Evolutionary conservation across 1,140 invertebrate species (phyloP).

Genomic region (Leptopilina clavipes): DNA sequence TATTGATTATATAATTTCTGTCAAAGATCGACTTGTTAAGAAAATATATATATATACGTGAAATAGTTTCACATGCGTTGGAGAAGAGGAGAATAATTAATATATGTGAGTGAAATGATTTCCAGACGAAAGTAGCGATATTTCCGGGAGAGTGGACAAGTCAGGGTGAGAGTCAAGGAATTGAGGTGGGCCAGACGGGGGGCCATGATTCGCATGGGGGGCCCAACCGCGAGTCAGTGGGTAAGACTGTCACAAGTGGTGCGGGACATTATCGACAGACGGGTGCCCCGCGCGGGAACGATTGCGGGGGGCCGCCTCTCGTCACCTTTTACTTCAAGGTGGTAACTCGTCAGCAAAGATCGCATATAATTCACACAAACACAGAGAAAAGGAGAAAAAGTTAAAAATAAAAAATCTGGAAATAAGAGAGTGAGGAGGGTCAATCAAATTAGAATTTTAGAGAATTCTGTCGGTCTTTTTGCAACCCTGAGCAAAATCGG

Average conservation of each 20-base stretch:
- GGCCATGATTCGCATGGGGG: slow-evolving; percentile 51
- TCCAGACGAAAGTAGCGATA: slow-evolving; percentile 46
- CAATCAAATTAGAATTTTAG: neutral
- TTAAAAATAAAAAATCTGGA: too few relatives aligned
- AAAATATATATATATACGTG: neutral
- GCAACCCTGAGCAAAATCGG: slow-evolving; percentile 43
- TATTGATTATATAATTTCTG: too few relatives aligned
- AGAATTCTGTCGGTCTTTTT: slow-evolving; percentile 22
- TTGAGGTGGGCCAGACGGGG: slow-evolving; percentile 44
- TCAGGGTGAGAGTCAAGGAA: slow-evolving; percentile 44
- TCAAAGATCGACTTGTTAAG: too few relatives aligned
- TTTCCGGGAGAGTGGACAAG: slow-evolving; percentile 58
- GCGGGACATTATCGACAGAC: slow-evolving; percentile 59
- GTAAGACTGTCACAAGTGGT: slow-evolving; percentile 44
- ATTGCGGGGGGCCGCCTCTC: slow-evolving; percentile 52
- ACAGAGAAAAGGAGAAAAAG: neutral
- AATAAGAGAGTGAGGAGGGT: too few relatives aligned
- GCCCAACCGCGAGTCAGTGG: slow-evolving; percentile 39
- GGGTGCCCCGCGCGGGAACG: slow-evolving; percentile 60
- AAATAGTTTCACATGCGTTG: slow-evolving; percentile 17
- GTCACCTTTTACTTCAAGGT: slow-evolving; percentile 49
- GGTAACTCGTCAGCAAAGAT: slow-evolving; percentile 35
- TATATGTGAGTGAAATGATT: slow-evolving; percentile 43
- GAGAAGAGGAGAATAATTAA: neutral
- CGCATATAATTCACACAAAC: neutral